A percentile compares a stretch with the other conserved stretches of the same genome.
Conservation (phyloP, 1,140 invertebrate genomes). For the Tyrophagus putrescentiae region DNA sequence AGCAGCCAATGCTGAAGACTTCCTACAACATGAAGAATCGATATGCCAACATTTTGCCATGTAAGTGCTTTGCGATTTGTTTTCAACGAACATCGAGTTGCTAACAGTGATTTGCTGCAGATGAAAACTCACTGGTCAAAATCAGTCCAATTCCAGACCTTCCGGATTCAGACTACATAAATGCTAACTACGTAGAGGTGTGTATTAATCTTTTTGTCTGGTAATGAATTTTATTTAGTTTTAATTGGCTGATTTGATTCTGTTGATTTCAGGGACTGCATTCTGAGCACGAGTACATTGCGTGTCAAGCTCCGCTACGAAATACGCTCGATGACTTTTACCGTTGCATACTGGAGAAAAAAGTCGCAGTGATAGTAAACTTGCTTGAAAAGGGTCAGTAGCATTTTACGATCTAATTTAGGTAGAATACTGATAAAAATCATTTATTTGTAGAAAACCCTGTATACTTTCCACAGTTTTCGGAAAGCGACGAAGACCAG, state of each 20-base stretch:
- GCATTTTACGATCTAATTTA: neutral
- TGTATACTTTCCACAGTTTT: neutral
- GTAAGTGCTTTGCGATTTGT: neutral
- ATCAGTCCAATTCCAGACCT: conserved; percentile 83
- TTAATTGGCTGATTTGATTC: conserved; percentile 10
- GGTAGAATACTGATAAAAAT: neutral
- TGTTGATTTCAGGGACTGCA: conserved; percentile 24
- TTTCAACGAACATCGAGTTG: neutral
- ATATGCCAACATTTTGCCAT: conserved; percentile 94
- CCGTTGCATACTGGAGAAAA: conserved; percentile 91
- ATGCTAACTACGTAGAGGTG: conserved; percentile 84
- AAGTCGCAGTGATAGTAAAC: conserved; percentile 66
- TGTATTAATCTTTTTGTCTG: conserved; percentile 27
- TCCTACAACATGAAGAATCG: conserved; percentile 94
- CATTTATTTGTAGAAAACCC: neutral
- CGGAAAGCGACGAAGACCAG: neutral
- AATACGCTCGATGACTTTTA: conserved; percentile 87
- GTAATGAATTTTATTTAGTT: conserved; percentile 1
- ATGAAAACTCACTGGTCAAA: conserved; percentile 85
- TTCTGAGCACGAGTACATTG: conserved; percentile 28
- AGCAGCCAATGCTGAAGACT: conserved; percentile 76
- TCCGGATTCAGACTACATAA: conserved; percentile 87
- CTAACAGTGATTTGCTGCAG: conserved; percentile 4
- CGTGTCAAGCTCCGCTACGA: conserved; percentile 58
- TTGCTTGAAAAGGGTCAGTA: neutral